Evolutionary conservation across 35 echinoderm and acorn worm species (phyloP).

Genomic region (Anneissia japonica): DNA sequence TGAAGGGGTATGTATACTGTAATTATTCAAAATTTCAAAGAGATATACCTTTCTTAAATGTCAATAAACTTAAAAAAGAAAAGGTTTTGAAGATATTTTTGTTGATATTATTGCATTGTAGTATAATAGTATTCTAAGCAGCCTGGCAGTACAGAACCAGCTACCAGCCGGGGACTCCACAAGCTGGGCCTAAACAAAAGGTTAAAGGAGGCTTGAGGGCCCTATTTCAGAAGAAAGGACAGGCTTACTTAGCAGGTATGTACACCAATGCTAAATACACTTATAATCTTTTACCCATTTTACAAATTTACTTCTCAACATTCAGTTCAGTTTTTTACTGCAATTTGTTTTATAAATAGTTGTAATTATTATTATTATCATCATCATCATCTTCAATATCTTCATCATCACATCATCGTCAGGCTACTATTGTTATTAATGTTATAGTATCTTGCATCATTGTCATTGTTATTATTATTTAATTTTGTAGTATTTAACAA

Average conservation of each 20-base stretch:
- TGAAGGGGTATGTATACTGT: constrained; percentile 79
- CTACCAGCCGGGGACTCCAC: constrained; percentile 1
- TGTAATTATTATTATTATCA: too few relatives aligned
- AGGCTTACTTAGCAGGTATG: constrained; percentile 78
- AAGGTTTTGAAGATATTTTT: too few relatives aligned
- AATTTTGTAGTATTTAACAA: not conserved
- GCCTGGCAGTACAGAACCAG: constrained; percentile 54
- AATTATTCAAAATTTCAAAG: too few relatives aligned
- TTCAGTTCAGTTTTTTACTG: not conserved
- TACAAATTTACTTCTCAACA: not conserved
- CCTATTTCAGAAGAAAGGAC: constrained; percentile 57
- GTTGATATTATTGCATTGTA: too few relatives aligned
- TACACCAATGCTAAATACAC: too few relatives aligned
- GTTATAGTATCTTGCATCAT: not conserved
- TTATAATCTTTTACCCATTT: too few relatives aligned
- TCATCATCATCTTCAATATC: not conserved
- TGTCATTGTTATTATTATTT: not conserved
- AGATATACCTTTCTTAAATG: too few relatives aligned
- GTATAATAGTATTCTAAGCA: constrained; percentile 79
- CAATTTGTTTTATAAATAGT: too few relatives aligned
- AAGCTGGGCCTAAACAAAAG: constrained; percentile 29
- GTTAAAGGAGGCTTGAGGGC: constrained; percentile 76
- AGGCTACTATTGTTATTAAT: not conserved
- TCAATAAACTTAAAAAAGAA: too few relatives aligned
- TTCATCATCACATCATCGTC: not conserved